Evolutionary conservation across 2,113 vertebrate species (phyloP).

Genomic region (Edolisoma coerulescens): DNA sequence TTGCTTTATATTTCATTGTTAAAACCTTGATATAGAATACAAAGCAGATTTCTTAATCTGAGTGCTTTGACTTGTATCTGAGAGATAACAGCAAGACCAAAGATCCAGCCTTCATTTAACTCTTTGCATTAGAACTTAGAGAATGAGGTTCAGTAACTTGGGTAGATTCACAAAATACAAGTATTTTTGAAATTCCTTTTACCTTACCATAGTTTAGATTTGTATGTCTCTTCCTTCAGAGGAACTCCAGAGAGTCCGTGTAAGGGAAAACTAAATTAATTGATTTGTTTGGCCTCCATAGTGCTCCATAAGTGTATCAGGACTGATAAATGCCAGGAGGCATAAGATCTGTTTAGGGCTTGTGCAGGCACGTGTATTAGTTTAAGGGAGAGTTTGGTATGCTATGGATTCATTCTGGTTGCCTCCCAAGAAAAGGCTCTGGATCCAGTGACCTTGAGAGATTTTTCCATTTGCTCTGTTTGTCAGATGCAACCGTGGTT

Average conservation of each 20-base stretch:
- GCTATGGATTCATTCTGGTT: not conserved
- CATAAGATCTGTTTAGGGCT: not conserved
- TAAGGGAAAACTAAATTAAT: not conserved
- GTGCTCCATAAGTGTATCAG: rapidly evolving
- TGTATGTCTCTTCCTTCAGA: not conserved
- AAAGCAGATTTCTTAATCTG: not conserved
- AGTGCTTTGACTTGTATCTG: not conserved
- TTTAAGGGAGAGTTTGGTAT: not conserved
- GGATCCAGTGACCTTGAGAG: not conserved
- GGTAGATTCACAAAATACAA: not conserved
- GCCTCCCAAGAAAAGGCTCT: not conserved
- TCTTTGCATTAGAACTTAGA: not conserved
- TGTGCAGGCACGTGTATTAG: not conserved
- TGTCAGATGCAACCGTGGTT: not conserved
- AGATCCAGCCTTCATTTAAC: not conserved
- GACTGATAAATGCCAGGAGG: not conserved
- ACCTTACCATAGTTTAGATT: not conserved
- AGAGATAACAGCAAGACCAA: not conserved
- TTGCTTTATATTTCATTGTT: not conserved
- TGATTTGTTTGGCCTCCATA: not conserved
- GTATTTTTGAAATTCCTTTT: not conserved
- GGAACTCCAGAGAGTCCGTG: not conserved
- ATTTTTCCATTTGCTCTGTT: not conserved
- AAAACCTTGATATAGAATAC: not conserved
- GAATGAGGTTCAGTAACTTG: not conserved